Percentiles rank a stretch among this genome's conserved stretches.
Conservation (phyloP, 2,797 vertebrate species). For the Darevskia nairensis region DNA sequence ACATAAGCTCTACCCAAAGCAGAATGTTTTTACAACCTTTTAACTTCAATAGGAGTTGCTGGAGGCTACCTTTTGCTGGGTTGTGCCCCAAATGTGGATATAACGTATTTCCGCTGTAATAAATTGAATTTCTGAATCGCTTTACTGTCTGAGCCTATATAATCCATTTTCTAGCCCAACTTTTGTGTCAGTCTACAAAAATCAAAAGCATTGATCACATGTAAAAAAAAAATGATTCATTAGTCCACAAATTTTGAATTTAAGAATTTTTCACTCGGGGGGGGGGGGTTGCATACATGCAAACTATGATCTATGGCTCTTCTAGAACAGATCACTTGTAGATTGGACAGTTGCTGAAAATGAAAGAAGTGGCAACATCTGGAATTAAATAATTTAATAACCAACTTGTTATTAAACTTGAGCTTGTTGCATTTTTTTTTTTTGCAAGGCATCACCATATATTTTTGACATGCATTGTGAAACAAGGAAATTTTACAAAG, state of each 20-base stretch:
- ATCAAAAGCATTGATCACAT: neutral
- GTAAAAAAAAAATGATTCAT: neutral
- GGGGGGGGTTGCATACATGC: neutral
- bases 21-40: neutral
- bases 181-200: neutral
- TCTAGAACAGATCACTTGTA: neutral
- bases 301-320: neutral
- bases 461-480: neutral
- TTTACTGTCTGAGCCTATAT: neutral
- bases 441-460: neutral
- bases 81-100: neutral
- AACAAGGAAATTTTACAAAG: neutral
- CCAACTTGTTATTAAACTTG: neutral
- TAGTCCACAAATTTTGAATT: neutral
- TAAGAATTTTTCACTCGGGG: neutral
- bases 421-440: neutral
- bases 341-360: neutral
- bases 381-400: constrained; percentile 14
- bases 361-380: neutral
- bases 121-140: neutral
- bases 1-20: neutral
- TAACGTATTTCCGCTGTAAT: neutral
- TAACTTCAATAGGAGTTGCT: neutral
- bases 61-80: neutral
- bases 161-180: neutral